Base-by-base conservation (phyloP, 1,140 invertebrate species). In the Drosophila funebris region DNA sequence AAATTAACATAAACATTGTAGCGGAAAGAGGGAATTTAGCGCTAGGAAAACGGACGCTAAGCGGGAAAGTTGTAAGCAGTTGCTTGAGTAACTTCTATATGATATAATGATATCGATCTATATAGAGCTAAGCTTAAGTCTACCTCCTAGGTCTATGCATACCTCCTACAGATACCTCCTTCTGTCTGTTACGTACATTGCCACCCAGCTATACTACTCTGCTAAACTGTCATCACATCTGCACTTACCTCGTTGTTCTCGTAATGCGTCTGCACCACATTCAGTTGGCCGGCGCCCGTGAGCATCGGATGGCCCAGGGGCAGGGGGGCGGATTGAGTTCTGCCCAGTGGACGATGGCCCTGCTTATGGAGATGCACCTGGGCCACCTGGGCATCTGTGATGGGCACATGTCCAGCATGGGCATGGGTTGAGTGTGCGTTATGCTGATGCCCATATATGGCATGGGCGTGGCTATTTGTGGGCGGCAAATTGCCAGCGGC, bases 261-360 rank as follows among this genome's bases (percentile, higher is more conserved):
- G 81, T 94, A 95, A 71, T 95, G 94, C 20, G 94, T 94, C 13
- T 90, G 91, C 4, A 60, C 83, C 27, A 92, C 76, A 44, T 82
- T 92, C 20, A 92, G 53, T 52, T 91, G 78, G 20, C 70, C 72
- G 44, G 82, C 75, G 6, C 94, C 94, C 39, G 96, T 96, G 37
- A 99, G 94, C 94, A 98, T 95, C 20, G 97, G 97, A 93, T 98
- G 97, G 2, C 97, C 97, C n/a, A 99, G 93, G 20, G 98, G 98
- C 74, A 99, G 92, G 0, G 98, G 98, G 3, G 97, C 97, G 8
- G 96, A 97, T 91, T 98, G 97, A n/a, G 97, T 98, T 82, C 97
- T 94, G 67, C 97, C 97, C 91, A 98, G 93, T 66, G 97, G 96
- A 74, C 97, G 94, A 82, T 95, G 95, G 76, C 94, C 93, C 92